Conservation (phyloP, 2,888 invertebrate genomes). For the Homarus gammarus region DNA sequence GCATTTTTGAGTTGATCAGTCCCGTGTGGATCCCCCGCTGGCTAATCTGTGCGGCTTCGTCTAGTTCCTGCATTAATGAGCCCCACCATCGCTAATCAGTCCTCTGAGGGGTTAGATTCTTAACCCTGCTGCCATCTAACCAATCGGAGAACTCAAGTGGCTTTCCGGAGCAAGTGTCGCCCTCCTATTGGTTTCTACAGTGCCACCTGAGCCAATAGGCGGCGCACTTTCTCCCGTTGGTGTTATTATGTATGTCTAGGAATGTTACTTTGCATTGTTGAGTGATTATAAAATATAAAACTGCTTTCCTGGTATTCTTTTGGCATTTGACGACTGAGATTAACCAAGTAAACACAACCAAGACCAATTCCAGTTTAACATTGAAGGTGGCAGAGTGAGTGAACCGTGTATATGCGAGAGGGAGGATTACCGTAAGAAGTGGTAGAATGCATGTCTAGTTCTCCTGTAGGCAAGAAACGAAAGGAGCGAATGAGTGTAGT, state of each 20-base stretch:
- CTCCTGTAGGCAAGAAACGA: no score
- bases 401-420: no score
- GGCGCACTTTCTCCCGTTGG: conserved; percentile 4
- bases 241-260: conserved; percentile 14
- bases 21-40: background rate
- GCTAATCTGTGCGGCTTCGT: background rate
- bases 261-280: background rate
- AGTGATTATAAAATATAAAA: background rate
- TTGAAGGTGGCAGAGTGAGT: no score
- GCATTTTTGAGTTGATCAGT: background rate
- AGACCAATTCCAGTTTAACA: no score
- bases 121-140: conserved; percentile 30
- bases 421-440: no score
- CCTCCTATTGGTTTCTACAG: conserved; percentile 33
- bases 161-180: conserved; percentile 13
- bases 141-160: conserved; percentile 40
- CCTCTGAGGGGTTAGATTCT: conserved; percentile 1
- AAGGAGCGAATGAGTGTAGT: no score
- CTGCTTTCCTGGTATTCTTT: background rate
- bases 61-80: background rate
- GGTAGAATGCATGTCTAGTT: no score
- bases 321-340: no score
- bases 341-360: no score
- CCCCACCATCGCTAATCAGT: background rate
- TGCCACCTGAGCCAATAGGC: conserved; percentile 43